phyloP scores from a whole-genome alignment of 2,113 vertebrate species.

The Heterocephalus glaber region DNA sequence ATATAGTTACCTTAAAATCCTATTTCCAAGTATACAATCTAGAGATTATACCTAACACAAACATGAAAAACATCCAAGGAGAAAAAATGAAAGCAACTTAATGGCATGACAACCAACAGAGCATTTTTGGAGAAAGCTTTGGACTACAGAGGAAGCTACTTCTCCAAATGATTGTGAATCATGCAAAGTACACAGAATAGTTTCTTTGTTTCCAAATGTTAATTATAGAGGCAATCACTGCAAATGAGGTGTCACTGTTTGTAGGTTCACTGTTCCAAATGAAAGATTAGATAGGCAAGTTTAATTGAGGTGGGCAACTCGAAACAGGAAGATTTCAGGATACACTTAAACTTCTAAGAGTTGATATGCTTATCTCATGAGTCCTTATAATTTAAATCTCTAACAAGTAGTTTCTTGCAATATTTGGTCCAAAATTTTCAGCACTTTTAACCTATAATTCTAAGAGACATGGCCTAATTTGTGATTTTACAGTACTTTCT shows the following conservation, averaged over 20 bases:
- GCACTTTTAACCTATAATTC: neutral
- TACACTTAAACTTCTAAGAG: slow-evolving; percentile 34
- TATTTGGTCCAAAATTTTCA: slow-evolving; percentile 26
- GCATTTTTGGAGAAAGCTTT: slow-evolving; percentile 36
- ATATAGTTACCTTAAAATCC: neutral
- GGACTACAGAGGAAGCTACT: neutral
- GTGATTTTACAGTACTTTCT: neutral
- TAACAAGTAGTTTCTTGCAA: neutral
- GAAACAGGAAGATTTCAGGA: slow-evolving; percentile 26
- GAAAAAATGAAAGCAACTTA: neutral
- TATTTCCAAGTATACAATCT: neutral
- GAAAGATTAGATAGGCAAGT: neutral
- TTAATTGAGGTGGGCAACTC: neutral
- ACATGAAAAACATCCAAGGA: neutral
- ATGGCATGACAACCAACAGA: neutral
- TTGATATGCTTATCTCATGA: slow-evolving; percentile 22
- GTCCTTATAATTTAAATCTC: slow-evolving; percentile 38
- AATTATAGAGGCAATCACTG: neutral
- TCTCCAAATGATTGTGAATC: slow-evolving; percentile 30
- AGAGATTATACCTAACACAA: neutral
- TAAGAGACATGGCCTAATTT: neutral
- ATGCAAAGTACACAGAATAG: slow-evolving; percentile 36
- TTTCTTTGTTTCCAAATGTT: slow-evolving; percentile 44
- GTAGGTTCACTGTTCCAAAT: neutral
- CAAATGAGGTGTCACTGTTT: neutral